Base-by-base conservation (phyloP, 2,888 invertebrate genomes). In the Scotopteryx bipunctaria region DNA sequence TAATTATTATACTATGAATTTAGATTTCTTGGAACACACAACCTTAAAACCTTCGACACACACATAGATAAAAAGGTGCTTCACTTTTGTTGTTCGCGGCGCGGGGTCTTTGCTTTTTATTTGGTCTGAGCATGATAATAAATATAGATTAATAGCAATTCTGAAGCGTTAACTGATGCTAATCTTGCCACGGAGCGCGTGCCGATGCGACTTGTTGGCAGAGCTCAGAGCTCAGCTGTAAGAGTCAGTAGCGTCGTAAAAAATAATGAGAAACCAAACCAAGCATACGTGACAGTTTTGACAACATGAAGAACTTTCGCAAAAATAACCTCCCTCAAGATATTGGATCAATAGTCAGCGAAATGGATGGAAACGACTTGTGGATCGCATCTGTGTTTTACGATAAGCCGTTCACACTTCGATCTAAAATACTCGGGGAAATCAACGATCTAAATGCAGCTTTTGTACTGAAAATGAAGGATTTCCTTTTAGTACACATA, bases 191-290 rank as follows among this genome's bases (percentile, higher is more conserved):
- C 19, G 3, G 11, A 27, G 11, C 8, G 11, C 8, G 11, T n/a
- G 25, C 9, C 11, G 27, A 27, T 27, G 11, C 19, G 6, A 13
- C 21, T 31, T 46, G 42, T 37, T 42, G 41, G 40, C 27, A 51
- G 41, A 45, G 31, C 55, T 51, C 61, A 59, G 62, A 54, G 31
- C 55, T 51, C 61, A 59, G 62, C 52, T 56, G 59, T 52, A 49
- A 45, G 33, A 44, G 42, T 54, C 55, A 48, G 55, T 51, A 29
- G 53, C 53, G 45, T 50, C 60, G 50, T 63, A 58, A 60, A 63
- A 63, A 50, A 58, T 63, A 63, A 63, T 55, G 63, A 63, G 60
- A 52, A 51, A 56, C 59, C 57, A 50, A 50, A 59, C 59, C 53
- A 50, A 42, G 50, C 44, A 51, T 60, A 44, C 63, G 63, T 63